A percentile compares a stretch with the other conserved stretches of the same genome.
phyloP scores from a whole-genome alignment of 2,113 vertebrate species.

The Percina caprodes region DNA sequence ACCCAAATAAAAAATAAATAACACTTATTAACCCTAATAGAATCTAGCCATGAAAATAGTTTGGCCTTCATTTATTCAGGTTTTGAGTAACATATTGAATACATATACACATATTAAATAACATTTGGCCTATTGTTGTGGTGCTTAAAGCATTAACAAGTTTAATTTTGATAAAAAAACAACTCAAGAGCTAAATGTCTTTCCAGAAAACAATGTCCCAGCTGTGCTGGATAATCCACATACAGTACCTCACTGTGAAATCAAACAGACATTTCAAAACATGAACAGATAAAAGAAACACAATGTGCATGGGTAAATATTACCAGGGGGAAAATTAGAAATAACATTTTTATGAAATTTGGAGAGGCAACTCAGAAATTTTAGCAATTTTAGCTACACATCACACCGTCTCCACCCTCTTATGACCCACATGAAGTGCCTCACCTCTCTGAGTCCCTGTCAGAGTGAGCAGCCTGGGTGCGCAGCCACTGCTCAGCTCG shows the following conservation, averaged over 20 bases:
- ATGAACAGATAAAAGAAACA: background rate
- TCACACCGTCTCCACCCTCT: background rate
- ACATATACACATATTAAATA: too few relatives aligned
- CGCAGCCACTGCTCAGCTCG: conserved; percentile 84
- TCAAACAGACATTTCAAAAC: background rate
- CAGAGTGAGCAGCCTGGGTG: conserved; percentile 78
- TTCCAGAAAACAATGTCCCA: background rate
- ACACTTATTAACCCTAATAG: background rate
- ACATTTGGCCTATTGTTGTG: too few relatives aligned
- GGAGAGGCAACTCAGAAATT: background rate
- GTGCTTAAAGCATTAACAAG: background rate
- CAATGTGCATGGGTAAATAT: background rate
- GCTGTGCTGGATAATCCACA: background rate
- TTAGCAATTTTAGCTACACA: background rate
- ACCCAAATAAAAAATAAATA: background rate
- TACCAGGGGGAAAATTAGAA: background rate
- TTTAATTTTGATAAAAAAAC: background rate
- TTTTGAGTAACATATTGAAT: background rate
- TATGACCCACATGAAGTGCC: conserved; percentile 8
- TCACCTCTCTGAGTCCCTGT: conserved; percentile 84
- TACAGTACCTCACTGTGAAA: background rate
- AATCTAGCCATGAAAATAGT: background rate
- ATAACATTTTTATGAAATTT: background rate
- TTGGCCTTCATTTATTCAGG: background rate
- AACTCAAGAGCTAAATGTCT: too few relatives aligned